Conservation (phyloP, 2,113 vertebrate genomes). For the Rissa tridactyla region DNA sequence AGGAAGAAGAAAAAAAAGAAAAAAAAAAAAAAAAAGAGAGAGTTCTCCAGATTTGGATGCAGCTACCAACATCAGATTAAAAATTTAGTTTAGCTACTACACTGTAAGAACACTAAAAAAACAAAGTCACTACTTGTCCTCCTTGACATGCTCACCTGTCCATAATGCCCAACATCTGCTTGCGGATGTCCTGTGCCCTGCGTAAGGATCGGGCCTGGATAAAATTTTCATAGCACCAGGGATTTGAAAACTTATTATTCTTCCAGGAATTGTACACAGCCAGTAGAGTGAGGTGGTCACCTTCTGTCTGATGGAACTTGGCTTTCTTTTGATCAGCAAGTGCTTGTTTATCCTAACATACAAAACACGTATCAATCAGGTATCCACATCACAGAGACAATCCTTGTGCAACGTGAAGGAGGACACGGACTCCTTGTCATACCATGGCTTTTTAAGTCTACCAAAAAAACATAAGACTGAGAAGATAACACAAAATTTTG, state of each 20-base stretch:
- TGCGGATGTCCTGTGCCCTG: slow-evolving; percentile 95
- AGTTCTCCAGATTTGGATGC: not conserved
- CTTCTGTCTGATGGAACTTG: slow-evolving; percentile 97
- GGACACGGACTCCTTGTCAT: not conserved
- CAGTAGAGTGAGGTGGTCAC: slow-evolving; percentile 94
- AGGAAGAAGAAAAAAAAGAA: not conserved
- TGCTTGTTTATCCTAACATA: slow-evolving; percentile 92
- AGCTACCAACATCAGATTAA: not conserved
- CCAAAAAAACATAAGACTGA: not conserved
- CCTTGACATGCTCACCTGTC: slow-evolving; percentile 79
- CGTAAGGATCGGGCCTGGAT: slow-evolving; percentile 96
- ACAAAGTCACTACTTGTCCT: not conserved
- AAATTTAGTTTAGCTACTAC: not conserved
- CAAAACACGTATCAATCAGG: not conserved
- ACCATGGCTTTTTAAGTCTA: not conserved
- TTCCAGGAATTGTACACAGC: slow-evolving; percentile 99
- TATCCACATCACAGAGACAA: rapidly evolving
- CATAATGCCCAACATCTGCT: slow-evolving; percentile 99
- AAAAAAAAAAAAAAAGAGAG: not conserved
- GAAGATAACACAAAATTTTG: not conserved
- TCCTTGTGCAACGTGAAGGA: rapidly evolving
- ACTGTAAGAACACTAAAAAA: not conserved
- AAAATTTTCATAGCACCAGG: slow-evolving; percentile 99
- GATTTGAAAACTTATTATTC: slow-evolving; percentile 98
- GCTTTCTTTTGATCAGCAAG: slow-evolving; percentile 98